Evolutionary conservation across 2,888 invertebrate species (phyloP), one percentile per base, ranked within the genome.

Genomic region (Glaucopsyche alexis): DNA sequence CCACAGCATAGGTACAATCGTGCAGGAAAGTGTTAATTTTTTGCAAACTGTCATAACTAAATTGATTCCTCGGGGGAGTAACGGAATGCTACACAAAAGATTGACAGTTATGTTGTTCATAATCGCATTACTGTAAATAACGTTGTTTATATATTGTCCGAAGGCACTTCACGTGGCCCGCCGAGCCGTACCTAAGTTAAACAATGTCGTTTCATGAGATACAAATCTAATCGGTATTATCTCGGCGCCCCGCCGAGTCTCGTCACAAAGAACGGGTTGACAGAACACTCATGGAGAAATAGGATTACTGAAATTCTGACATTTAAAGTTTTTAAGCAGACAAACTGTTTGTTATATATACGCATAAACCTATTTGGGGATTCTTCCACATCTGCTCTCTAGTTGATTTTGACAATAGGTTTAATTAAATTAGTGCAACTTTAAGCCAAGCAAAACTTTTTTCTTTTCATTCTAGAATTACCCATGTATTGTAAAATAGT

Each of bases 211-310:
- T 84, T 85, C 85, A 85, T 83, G 82, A 87, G 90, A 91, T 92
- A 88, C 87, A 81, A 85, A 92, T 92, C 90, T 92, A 89, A 91
- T 91, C 92, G 90, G 82, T 84, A 85, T 90, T 88, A 91, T 91
- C 90, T 86, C 78, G 79, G 85, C 81, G 85, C 81, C 87, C 92
- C 90, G 91, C 85, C 65, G 92, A 77, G 83, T 85, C 84, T 83
- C 86, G 81, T 85, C 87, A 91, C 92, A 92, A 93, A 93, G 90
- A 90, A 90, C 88, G 91, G 91, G 92, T 92, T 93, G 92, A 93
- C 92, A 93, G 91, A 88, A 90, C 87, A 87, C 85, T 81, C 88
- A 85, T 85, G 83, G 80, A 81, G 82, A 84, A 87, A 91, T 88
- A 86, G 88, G 87, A 89, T 92, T 90, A 89, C 88, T 85, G 80